phyloP scores from a whole-genome alignment of 1,140 invertebrate species.

The Homalodisca vitripennis region DNA sequence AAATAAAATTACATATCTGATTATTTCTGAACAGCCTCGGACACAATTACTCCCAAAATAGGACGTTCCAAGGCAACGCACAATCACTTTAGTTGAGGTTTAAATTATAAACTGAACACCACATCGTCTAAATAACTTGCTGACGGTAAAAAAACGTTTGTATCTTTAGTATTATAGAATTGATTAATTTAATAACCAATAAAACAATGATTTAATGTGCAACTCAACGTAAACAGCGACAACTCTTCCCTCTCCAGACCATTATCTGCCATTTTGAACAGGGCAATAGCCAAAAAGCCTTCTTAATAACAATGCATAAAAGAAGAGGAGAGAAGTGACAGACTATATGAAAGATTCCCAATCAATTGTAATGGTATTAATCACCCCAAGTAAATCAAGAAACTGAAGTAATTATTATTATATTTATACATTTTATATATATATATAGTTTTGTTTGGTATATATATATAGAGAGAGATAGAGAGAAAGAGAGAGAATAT shows the following conservation, averaged over 20 bases:
- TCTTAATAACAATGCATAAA: background rate
- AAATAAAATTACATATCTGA: background rate
- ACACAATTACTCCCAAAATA: conserved; percentile 16
- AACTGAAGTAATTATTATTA: too few relatives aligned
- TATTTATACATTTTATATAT: too few relatives aligned
- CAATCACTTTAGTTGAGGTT: background rate
- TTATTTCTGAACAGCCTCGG: conserved; percentile 1
- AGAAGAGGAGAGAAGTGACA: too few relatives aligned
- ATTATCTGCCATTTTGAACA: conserved; percentile 14
- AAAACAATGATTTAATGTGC: background rate
- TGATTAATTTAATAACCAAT: background rate
- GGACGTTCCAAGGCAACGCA: conserved; percentile 9
- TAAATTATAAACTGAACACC: background rate
- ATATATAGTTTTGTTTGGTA: too few relatives aligned
- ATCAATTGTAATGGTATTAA: too few relatives aligned
- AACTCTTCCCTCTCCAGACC: background rate
- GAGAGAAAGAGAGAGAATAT: too few relatives aligned
- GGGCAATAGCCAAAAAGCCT: background rate
- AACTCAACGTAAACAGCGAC: background rate
- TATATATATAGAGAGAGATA: too few relatives aligned
- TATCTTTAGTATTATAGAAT: background rate
- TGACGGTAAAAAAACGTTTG: background rate
- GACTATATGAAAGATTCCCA: too few relatives aligned
- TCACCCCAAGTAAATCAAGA: too few relatives aligned
- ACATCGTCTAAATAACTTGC: background rate